phyloP scores from a whole-genome alignment of 2,888 invertebrate genomes.

The Limnephilus auricula region DNA sequence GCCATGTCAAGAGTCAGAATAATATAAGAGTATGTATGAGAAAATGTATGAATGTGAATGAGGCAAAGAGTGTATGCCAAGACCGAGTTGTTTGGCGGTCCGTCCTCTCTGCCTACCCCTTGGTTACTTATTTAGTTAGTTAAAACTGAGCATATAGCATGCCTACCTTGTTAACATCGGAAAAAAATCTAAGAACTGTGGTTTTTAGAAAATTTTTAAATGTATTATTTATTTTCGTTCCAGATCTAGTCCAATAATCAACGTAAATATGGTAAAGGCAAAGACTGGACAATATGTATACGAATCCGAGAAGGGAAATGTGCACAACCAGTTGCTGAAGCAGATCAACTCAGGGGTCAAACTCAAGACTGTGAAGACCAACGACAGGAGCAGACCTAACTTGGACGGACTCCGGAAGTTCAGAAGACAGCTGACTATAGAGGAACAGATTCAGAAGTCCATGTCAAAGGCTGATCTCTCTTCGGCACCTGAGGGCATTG shows the following conservation, averaged over 20 bases:
- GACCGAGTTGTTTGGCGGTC: no score
- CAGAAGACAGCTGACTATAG: constrained; percentile 92
- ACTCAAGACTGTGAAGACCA: constrained; percentile 86
- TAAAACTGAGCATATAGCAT: no score
- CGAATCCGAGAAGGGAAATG: constrained; percentile 89
- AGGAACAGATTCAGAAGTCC: constrained; percentile 91
- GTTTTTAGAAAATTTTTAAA: neutral
- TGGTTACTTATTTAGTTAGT: no score
- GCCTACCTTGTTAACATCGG: neutral
- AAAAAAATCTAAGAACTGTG: neutral
- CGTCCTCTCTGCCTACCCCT: no score
- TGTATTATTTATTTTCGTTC: constrained; percentile 56
- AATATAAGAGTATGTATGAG: no score
- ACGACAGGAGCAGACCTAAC: constrained; percentile 91
- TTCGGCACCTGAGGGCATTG: constrained; percentile 73
- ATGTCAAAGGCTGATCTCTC: constrained; percentile 82
- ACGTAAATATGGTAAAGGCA: constrained; percentile 80
- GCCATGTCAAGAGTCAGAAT: no score
- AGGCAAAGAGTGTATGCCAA: no score
- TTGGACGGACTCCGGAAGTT: constrained; percentile 91
- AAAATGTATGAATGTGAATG: no score
- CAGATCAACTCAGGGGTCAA: constrained; percentile 88
- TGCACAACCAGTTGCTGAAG: constrained; percentile 88
- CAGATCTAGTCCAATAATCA: constrained; percentile 79
- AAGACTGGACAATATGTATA: constrained; percentile 87